Evolutionary conservation across 1,140 invertebrate genomes (phyloP).

Genomic region (Lasaia peninsularis): DNA sequence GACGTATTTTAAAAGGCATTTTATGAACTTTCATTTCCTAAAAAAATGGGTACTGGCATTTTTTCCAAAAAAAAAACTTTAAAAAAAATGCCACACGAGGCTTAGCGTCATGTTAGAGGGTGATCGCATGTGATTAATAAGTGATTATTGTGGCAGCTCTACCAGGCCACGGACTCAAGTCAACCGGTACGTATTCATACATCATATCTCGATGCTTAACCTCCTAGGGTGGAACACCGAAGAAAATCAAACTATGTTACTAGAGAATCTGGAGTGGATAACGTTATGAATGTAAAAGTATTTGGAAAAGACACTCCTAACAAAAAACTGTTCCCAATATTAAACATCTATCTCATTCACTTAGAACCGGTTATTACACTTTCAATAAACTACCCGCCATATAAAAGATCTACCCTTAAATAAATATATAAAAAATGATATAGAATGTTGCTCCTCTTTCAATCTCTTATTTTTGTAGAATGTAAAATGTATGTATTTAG

Average conservation of each 20-base stretch:
- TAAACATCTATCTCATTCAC: too few relatives aligned
- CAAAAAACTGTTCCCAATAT: too few relatives aligned
- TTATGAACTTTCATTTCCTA: not conserved
- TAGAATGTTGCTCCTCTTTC: too few relatives aligned
- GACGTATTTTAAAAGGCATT: constrained; percentile 4
- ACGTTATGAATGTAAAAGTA: too few relatives aligned
- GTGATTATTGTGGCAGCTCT: constrained; percentile 69
- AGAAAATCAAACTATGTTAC: not conserved
- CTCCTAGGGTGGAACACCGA: constrained; percentile 8
- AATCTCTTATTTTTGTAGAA: too few relatives aligned
- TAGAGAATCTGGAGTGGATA: too few relatives aligned
- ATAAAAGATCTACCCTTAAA: too few relatives aligned
- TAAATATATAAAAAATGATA: too few relatives aligned
- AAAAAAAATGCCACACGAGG: constrained; percentile 11
- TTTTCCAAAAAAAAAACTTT: not conserved
- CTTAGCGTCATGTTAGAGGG: constrained; percentile 22
- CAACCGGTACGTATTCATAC: constrained; percentile 62
- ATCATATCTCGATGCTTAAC: constrained; percentile 7
- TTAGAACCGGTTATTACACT: too few relatives aligned
- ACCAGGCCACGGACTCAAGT: constrained; percentile 70
- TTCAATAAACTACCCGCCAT: too few relatives aligned
- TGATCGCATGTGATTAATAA: constrained; percentile 63
- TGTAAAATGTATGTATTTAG: too few relatives aligned
- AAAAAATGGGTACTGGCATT: not conserved
- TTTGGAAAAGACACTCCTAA: too few relatives aligned